Percentiles rank a stretch among this genome's conserved stretches.
Evolutionary conservation across 2,113 vertebrate genomes (phyloP).

Genomic region (Oncorhynchus mykiss): DNA sequence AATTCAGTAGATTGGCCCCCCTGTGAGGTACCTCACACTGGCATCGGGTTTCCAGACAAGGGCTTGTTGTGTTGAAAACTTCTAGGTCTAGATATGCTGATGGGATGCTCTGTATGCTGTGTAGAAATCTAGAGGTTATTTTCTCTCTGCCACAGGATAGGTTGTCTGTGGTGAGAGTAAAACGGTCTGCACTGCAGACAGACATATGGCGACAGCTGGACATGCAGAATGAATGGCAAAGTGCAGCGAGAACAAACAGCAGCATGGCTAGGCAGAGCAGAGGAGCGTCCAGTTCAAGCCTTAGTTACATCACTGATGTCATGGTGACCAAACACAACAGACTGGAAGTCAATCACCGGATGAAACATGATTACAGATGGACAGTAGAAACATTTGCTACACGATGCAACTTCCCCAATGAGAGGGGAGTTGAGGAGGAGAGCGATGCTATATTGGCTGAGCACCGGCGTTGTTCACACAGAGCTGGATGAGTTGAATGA

Average conservation of each 20-base stretch:
- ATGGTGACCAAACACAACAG: background rate
- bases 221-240: background rate
- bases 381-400: background rate
- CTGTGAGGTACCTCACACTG: no score
- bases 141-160: no score
- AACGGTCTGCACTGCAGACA: slow-evolving; percentile 3
- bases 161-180: no score
- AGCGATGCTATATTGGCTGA: background rate
- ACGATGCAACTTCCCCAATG: background rate
- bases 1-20: no score
- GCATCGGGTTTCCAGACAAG: no score
- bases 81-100: no score
- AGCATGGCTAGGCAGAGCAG: no score
- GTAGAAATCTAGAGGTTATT: no score
- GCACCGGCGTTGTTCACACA: slow-evolving; percentile 6
- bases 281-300: no score
- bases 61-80: no score
- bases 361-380: background rate
- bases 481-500: slow-evolving; percentile 13
- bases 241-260: background rate
- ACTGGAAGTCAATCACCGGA: background rate
- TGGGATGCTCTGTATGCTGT: no score
- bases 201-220: background rate
- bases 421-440: background rate
- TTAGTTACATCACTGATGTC: no score